Percentiles rank a stretch among this genome's conserved stretches.
These are phyloP conservation scores for Valencia hispanica DNA, from an alignment of 2,797 vertebrate genomes.

Conservation along the genomic window DNA sequence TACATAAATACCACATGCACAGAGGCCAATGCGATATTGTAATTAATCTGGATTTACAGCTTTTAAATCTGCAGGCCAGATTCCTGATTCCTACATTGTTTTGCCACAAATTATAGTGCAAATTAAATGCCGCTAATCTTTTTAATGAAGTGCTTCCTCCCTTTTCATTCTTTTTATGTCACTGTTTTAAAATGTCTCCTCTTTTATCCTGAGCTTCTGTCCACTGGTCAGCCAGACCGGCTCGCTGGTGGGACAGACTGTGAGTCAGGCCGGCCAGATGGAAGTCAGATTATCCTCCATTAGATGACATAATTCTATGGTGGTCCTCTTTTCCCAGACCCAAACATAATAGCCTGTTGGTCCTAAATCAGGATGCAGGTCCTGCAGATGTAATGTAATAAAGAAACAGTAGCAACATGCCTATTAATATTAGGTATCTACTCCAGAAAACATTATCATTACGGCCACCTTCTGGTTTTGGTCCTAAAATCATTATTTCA, in stretches of 20 bases:
- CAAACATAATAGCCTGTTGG: conserved; percentile 9
- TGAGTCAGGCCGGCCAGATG: conserved; percentile 59
- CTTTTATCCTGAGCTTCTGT: conserved; percentile 28
- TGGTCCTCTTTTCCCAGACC: conserved; percentile 29
- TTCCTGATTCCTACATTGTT: neutral
- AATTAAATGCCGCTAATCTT: neutral
- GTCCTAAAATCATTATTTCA: neutral
- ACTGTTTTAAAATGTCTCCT: neutral
- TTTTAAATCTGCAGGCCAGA: neutral
- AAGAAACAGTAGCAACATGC: neutral
- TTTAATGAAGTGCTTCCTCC: neutral
- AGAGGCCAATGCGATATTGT: neutral
- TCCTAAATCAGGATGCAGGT: conserved; percentile 10
- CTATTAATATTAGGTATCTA: neutral
- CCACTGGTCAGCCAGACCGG: conserved; percentile 32
- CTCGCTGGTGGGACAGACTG: conserved; percentile 39
- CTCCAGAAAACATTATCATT: neutral
- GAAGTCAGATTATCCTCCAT: conserved; percentile 65
- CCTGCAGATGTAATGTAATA: neutral
- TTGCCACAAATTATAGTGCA: neutral
- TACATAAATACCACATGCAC: neutral
- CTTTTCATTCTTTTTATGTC: neutral
- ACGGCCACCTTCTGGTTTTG: neutral
- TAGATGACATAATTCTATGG: conserved; percentile 55
- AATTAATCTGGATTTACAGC: neutral